These are phyloP conservation scores for Castor canadensis DNA, from an alignment of 2,113 vertebrate genomes.

Conservation along the genomic window DNA sequence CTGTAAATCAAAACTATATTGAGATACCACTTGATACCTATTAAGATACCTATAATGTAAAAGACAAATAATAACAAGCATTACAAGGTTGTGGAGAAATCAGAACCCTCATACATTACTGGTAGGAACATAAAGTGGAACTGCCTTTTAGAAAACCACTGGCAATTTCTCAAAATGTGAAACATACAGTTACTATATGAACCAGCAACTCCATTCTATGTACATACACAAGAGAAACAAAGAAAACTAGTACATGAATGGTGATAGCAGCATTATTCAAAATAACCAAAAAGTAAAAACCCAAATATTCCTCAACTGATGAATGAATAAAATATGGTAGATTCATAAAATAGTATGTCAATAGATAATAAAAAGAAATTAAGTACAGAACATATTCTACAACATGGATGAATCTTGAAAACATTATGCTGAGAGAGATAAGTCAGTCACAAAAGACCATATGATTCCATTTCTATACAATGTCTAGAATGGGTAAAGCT, in stretches of 20 bases:
- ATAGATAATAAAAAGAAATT: conserved; percentile 21
- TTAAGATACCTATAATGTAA: not conserved
- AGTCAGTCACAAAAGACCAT: not conserved
- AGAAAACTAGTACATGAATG: conserved; percentile 10
- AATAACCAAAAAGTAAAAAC: not conserved
- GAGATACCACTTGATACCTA: not conserved
- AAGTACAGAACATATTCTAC: not conserved
- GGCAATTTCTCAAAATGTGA: conserved; percentile 21
- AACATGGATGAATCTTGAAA: not conserved
- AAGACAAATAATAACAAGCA: not conserved
- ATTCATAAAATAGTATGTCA: not conserved
- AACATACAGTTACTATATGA: not conserved
- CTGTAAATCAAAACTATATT: conserved; percentile 1
- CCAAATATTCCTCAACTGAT: not conserved
- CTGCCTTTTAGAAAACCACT: not conserved
- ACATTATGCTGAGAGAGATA: not conserved
- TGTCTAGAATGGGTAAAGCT: not conserved
- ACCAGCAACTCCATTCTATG: not conserved
- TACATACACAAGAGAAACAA: not conserved
- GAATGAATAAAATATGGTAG: not conserved
- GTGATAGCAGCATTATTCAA: not conserved
- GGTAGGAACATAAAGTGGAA: not conserved
- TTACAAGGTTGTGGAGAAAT: not conserved
- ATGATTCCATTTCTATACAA: not conserved
- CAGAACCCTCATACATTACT: not conserved